Conservation (phyloP, 2,888 invertebrate genomes). For the Liopterus haemorrhoidalis region DNA sequence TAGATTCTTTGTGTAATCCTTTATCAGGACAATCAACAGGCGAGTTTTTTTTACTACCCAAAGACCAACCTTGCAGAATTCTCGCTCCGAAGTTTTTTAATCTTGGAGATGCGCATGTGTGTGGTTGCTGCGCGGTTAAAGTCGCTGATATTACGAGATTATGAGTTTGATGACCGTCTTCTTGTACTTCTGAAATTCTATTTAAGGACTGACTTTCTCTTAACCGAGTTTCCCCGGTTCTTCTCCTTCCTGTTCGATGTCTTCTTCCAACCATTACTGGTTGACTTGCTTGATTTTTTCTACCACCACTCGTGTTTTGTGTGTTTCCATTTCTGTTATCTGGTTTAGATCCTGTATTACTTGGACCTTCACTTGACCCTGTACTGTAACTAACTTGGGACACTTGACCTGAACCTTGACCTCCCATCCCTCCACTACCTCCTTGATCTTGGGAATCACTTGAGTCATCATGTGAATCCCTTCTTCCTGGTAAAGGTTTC, state of each 20-base stretch:
- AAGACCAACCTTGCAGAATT: constrained; percentile 46
- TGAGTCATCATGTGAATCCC: constrained; percentile 80
- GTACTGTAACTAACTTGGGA: constrained; percentile 17
- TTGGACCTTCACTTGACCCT: too few relatives aligned
- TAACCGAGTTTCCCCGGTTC: constrained; percentile 59
- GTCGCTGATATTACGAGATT: constrained; percentile 40
- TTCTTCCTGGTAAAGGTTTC: constrained; percentile 57
- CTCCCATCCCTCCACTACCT: constrained; percentile 46
- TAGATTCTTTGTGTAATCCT: constrained; percentile 22
- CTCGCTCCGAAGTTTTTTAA: constrained; percentile 50
- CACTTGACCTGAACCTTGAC: constrained; percentile 31
- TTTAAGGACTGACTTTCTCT: constrained; percentile 80
- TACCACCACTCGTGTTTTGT: constrained; percentile 37
- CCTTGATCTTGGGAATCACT: constrained; percentile 77
- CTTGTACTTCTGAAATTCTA: constrained; percentile 80
- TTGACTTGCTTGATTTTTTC: constrained; percentile 40
- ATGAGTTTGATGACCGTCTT: constrained; percentile 52
- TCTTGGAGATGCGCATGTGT: constrained; percentile 40
- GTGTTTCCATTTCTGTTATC: constrained; percentile 27
- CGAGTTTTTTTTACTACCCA: constrained; percentile 15
- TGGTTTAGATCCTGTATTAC: constrained; percentile 27
- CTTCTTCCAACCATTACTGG: constrained; percentile 46
- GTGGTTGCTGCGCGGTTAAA: constrained; percentile 38
- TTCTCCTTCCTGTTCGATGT: constrained; percentile 52
- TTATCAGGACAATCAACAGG: constrained; percentile 26